phyloP scores from a whole-genome alignment of 1,140 invertebrate species.

The Caligus rogercresseyi region DNA sequence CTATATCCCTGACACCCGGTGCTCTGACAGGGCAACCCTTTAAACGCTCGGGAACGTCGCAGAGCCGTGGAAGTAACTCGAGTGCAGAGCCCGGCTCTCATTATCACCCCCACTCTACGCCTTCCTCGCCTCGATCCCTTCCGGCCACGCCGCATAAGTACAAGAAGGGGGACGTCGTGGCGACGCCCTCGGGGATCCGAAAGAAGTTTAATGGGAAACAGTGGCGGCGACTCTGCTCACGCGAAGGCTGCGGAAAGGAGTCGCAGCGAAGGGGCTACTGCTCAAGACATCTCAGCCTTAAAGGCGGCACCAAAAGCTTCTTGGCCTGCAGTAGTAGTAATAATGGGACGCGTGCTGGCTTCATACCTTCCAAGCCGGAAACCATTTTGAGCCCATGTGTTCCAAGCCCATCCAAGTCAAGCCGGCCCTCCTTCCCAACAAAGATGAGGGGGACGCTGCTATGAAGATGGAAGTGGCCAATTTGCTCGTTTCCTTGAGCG shows the following conservation, averaged over 20 bases:
- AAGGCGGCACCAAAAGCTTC: conserved; percentile 46
- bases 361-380: not conserved
- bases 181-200: conserved; percentile 81
- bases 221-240: conserved; percentile 86
- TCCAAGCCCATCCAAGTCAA: not conserved
- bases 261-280: conserved; percentile 89
- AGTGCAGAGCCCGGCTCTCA: conserved; percentile 49
- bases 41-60: conserved; percentile 54
- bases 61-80: conserved; percentile 68
- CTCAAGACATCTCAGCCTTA: conserved; percentile 78
- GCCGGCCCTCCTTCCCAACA: not conserved
- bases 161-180: conserved; percentile 95
- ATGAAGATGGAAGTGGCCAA: conserved; percentile 92
- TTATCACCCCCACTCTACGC: conserved; percentile 45
- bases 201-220: conserved; percentile 99
- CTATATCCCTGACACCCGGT: conserved; percentile 27
- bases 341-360: too few relatives aligned
- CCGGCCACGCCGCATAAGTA: conserved; percentile 82
- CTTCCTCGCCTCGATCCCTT: conserved; percentile 50
- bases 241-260: conserved; percentile 91
- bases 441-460: conserved; percentile 51
- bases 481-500: conserved; percentile 58
- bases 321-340: not conserved
- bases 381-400: too few relatives aligned
- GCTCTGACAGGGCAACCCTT: conserved; percentile 22